Conservation (phyloP, 2,888 invertebrate genomes). For the Bombylius discolor region DNA sequence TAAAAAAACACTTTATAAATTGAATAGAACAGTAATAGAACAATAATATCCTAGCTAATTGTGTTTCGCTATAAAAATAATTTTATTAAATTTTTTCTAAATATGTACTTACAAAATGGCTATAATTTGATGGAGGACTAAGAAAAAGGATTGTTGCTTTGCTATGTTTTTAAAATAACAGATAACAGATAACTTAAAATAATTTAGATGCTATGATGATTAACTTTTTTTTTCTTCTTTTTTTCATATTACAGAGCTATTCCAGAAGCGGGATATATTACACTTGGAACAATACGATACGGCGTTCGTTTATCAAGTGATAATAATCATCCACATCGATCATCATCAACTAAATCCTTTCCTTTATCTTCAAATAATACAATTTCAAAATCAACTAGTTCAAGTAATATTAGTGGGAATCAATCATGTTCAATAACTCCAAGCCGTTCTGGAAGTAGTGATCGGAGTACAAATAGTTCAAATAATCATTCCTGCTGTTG, state of each 20-base stretch:
- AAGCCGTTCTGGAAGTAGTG: conserved; percentile 3
- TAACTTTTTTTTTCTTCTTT: no score
- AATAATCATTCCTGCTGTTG: conserved; percentile 12
- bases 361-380: not conserved
- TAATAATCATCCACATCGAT: not conserved
- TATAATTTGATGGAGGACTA: no score
- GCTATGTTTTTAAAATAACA: no score
- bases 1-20: no score
- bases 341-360: not conserved
- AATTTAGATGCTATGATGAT: no score
- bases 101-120: no score
- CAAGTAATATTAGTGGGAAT: not conserved
- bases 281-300: conserved; percentile 17
- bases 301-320: conserved; percentile 14
- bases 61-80: no score
- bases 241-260: conserved; percentile 11
- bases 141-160: no score
- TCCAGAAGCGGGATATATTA: conserved; percentile 16
- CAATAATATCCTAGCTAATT: no score
- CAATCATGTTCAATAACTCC: not conserved
- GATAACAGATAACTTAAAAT: no score
- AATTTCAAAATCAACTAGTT: not conserved
- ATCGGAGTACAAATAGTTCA: conserved; percentile 2
- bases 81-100: no score
- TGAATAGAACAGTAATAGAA: no score